Percentiles rank a stretch among this genome's conserved stretches.
Conservation (phyloP, 2,797 vertebrate genomes). For the Neoniphon sammara region DNA sequence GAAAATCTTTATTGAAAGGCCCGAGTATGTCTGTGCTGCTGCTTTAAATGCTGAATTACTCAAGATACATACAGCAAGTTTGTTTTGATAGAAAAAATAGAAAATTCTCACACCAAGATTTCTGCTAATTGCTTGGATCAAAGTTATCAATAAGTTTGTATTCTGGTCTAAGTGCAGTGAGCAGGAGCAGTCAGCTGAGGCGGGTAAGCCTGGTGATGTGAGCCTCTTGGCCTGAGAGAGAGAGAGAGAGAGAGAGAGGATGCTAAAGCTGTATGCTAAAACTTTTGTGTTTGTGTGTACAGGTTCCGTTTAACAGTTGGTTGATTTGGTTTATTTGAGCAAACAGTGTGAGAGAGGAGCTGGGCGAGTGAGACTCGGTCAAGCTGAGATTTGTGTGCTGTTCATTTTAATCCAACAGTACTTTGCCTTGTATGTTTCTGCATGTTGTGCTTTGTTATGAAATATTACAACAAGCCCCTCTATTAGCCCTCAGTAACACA, state of each 20-base stretch:
- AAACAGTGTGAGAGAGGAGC: too few species aligned
- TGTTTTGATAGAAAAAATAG: not conserved
- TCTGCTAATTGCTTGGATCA: not conserved
- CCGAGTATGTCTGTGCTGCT: not conserved
- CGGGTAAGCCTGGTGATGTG: not conserved
- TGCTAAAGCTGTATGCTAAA: not conserved
- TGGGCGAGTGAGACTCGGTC: too few species aligned
- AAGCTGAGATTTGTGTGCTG: too few species aligned
- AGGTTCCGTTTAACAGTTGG: too few species aligned
- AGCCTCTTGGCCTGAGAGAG: not conserved
- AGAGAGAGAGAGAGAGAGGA: not conserved
- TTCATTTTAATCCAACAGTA: not conserved
- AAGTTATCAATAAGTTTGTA: not conserved
- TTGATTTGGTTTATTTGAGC: too few species aligned
- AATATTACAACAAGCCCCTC: not conserved
- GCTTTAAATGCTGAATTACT: slow-evolving; percentile 3
- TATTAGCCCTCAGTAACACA: not conserved
- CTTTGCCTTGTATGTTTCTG: slow-evolving; percentile 1
- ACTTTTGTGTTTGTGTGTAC: not conserved
- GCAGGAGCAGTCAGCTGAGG: not conserved
- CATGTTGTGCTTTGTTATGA: not conserved
- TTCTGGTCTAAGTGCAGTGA: not conserved
- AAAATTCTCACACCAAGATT: not conserved
- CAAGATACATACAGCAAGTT: not conserved
- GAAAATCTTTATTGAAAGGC: slow-evolving; percentile 23